phyloP scores from a whole-genome alignment of 2,797 vertebrate genomes.

The Coranthus polyacanthus region DNA sequence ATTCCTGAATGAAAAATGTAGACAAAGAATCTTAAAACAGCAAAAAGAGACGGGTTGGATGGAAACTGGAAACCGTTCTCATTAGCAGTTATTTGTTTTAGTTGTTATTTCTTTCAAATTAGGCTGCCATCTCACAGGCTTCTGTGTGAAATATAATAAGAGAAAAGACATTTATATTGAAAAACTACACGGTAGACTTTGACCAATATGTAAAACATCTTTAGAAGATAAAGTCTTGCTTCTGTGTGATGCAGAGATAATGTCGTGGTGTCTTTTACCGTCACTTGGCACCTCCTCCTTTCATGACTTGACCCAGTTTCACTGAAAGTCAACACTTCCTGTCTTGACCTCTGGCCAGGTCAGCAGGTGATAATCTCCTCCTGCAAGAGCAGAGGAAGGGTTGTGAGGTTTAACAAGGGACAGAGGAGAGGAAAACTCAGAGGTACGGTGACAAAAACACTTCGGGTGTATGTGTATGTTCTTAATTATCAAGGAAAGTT shows the following conservation, averaged over 20 bases:
- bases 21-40: too few species aligned
- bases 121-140: neutral
- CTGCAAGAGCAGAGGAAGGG: constrained; percentile 2
- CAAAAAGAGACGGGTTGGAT: too few species aligned
- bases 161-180: neutral
- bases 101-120: neutral
- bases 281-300: constrained; percentile 15
- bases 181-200: neutral
- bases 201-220: too few species aligned
- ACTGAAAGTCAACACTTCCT: constrained; percentile 52
- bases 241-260: too few species aligned
- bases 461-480: too few species aligned
- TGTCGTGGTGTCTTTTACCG: neutral
- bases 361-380: constrained; percentile 56
- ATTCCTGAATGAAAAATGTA: too few species aligned
- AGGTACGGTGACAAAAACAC: neutral
- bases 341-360: constrained; percentile 54
- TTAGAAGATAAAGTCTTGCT: too few species aligned
- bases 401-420: constrained; percentile 6
- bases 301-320: constrained; percentile 66
- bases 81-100: too few species aligned
- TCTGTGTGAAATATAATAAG: neutral
- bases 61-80: too few species aligned
- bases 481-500: too few species aligned
- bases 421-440: neutral